Base-by-base conservation (phyloP, 2,797 vertebrate genomes). In the Spizella passerina region DNA sequence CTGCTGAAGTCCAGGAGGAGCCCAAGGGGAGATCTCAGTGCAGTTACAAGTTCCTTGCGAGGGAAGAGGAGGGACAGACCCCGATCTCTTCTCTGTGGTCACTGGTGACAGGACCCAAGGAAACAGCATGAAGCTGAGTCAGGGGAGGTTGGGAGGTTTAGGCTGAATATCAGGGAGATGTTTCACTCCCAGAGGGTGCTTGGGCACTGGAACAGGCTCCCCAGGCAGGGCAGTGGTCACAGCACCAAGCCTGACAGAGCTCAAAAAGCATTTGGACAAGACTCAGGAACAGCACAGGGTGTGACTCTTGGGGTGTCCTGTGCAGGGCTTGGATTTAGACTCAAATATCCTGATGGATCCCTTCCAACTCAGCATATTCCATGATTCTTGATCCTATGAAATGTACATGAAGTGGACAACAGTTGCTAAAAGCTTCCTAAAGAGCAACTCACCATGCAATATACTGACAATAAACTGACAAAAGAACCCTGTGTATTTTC, bases 151-250 rank as follows among this genome's bases (percentile, higher is more conserved):
- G 29, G 50, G 32, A 77, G 29, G 23, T 39, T 89, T 34, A 82
- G 32, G 8, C 9, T 82, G 22, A 15, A 11, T 69, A 44, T 30
- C 32, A 50, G 14, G 24, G 34, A 29, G 24, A 53, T 4, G 12
- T 63, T 76, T 44, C 3, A 1, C 12, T 50, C 9, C 3, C 24
- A 30, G 16, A 32, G 17, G 1, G 20, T 39, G 32, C 0, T 2
- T 77, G 32, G 24, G 7, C 23, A 11, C 19, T 61, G 36, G 36
- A 32, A 63, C 14, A 70, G n/a, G 17, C 10, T 64, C 24, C 43
- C 8, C 32, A 44, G 14, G 8, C 32, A 44, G 14, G 8, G 8
- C 39, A 64, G 24, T 4, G 14, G 7, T 46, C 12, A 77, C 14
- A 70, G 12, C 21, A n/a, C 22, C 38, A 56, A 56, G 38, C 10